These are phyloP conservation scores for Trichoplusia ni DNA, from an alignment of 1,140 invertebrate species.

Conservation along the genomic window DNA sequence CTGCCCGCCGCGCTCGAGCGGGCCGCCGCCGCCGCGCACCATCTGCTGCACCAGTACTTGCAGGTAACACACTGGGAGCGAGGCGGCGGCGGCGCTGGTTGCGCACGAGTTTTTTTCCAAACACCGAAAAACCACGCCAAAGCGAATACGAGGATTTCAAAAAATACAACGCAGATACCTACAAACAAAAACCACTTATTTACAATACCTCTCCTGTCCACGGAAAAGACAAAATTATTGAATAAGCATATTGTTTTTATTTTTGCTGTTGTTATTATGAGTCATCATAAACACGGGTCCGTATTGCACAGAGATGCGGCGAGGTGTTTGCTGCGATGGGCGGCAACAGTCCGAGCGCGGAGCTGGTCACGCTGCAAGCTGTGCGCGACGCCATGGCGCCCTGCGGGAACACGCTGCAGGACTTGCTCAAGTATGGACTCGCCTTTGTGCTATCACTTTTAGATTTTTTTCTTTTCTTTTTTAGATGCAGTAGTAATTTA, in stretches of 20 bases:
- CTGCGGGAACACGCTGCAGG: constrained; percentile 61
- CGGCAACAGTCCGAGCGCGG: constrained; percentile 51
- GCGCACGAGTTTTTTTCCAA: too few relatives aligned
- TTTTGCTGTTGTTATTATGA: too few relatives aligned
- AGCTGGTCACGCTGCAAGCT: constrained; percentile 68
- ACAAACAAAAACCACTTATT: too few relatives aligned
- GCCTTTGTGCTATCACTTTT: too few relatives aligned
- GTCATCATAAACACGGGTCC: not conserved
- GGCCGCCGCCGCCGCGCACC: constrained; percentile 66
- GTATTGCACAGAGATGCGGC: constrained; percentile 57
- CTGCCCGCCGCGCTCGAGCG: constrained; percentile 64
- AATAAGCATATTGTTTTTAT: too few relatives aligned
- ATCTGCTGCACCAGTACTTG: constrained; percentile 68
- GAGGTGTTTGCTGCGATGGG: constrained; percentile 77
- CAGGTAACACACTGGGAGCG: constrained; percentile 71
- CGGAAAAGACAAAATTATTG: too few relatives aligned
- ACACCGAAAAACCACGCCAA: too few relatives aligned
- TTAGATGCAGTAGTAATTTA: too few relatives aligned
- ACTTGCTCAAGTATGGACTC: constrained; percentile 70
- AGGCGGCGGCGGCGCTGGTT: not conserved
- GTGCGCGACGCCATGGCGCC: constrained; percentile 73
- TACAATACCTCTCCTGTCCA: too few relatives aligned
- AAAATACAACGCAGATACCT: too few relatives aligned
- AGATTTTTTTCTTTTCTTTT: too few relatives aligned
- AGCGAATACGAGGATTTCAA: too few relatives aligned